Evolutionary conservation across 2,113 vertebrate species (phyloP).

Genomic region (Pagrus major): DNA sequence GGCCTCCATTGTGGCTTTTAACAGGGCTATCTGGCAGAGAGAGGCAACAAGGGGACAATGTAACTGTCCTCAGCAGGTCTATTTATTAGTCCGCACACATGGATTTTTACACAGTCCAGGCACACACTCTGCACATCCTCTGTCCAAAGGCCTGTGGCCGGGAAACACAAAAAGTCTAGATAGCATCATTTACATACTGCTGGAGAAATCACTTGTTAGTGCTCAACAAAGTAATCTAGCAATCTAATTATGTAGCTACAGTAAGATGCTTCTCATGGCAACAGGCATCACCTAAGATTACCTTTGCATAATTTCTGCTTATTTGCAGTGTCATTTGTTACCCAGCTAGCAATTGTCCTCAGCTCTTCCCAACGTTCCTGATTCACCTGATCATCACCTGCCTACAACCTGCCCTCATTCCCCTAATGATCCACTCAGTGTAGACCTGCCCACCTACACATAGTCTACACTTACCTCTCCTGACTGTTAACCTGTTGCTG

Average conservation of each 20-base stretch:
- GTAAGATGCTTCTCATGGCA: background rate
- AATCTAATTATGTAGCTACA: background rate
- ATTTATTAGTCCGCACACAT: slow-evolving; percentile 43
- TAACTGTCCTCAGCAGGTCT: slow-evolving; percentile 20
- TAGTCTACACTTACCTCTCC: background rate
- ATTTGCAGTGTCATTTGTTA: background rate
- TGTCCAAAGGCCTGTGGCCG: background rate
- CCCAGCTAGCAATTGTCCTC: background rate
- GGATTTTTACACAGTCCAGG: slow-evolving; percentile 10
- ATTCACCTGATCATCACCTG: background rate
- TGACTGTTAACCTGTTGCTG: background rate
- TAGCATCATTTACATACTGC: background rate
- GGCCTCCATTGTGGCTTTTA: slow-evolving; percentile 43
- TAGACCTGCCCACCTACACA: background rate
- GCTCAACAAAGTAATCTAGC: too few relatives aligned
- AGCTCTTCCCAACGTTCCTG: background rate
- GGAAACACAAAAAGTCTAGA: background rate
- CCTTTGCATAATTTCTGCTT: background rate
- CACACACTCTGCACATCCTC: slow-evolving; percentile 4
- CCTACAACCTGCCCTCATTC: background rate
- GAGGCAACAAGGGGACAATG: slow-evolving; percentile 33
- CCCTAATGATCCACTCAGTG: background rate
- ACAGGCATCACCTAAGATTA: background rate
- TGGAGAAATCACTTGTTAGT: background rate
- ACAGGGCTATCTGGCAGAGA: slow-evolving; percentile 33